Conservation (phyloP, 2,888 invertebrate genomes). For the Sycophila texana region DNA sequence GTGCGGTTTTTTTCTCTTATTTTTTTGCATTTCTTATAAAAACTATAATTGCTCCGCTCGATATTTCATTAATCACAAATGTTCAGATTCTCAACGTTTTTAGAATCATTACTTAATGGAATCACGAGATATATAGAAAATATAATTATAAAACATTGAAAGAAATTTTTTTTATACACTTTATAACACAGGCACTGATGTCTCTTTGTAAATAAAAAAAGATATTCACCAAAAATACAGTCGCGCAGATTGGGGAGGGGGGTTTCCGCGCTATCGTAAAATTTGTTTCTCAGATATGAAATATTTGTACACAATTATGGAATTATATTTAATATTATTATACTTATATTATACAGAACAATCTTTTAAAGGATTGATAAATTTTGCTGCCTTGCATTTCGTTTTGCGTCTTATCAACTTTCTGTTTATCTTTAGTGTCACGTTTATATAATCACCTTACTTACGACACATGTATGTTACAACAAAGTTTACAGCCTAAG, state of each 20-base stretch:
- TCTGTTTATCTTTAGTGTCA: slow-evolving; percentile 42
- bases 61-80: slow-evolving; percentile 56
- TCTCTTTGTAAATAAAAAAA: slow-evolving; percentile 49
- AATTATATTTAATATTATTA: slow-evolving; percentile 63
- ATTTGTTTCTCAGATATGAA: slow-evolving; percentile 54
- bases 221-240: slow-evolving; percentile 45
- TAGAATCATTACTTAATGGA: slow-evolving; percentile 47
- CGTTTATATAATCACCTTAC: slow-evolving; percentile 40
- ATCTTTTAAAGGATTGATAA: slow-evolving; percentile 31
- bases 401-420: slow-evolving; percentile 27
- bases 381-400: slow-evolving; percentile 35
- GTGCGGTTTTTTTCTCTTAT: slow-evolving; percentile 60
- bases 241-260: slow-evolving; percentile 10
- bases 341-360: slow-evolving; percentile 60
- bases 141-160: slow-evolving; percentile 43
- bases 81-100: slow-evolving; percentile 36
- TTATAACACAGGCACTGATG: slow-evolving; percentile 47
- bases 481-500: slow-evolving; percentile 59
- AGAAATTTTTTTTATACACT: slow-evolving; percentile 41
- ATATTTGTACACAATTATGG: slow-evolving; percentile 63
- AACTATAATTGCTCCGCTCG: slow-evolving; percentile 62
- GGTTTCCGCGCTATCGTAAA: slow-evolving; percentile 32
- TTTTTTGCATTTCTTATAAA: slow-evolving; percentile 63
- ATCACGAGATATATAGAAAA: slow-evolving; percentile 42
- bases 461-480: slow-evolving; percentile 48